Evolutionary conservation across 2,113 vertebrate genomes (phyloP).

Genomic region (Salvelinus namaycush): DNA sequence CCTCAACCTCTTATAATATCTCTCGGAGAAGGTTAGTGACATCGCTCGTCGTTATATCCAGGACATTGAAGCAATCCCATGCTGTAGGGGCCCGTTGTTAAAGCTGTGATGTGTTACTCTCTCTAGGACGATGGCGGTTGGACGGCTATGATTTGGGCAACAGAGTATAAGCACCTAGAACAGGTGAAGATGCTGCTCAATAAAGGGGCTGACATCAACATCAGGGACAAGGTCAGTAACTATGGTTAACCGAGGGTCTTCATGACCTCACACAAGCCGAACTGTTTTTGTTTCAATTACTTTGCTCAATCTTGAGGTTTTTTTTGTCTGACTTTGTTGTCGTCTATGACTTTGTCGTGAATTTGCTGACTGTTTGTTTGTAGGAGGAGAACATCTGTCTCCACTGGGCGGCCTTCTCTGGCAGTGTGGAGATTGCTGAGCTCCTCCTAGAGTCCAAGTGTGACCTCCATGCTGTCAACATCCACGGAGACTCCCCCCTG

Average conservation of each 20-base stretch:
- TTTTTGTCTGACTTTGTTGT: background rate
- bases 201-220: slow-evolving; percentile 90
- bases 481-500: slow-evolving; percentile 94
- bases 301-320: background rate
- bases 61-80: background rate
- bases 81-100: background rate
- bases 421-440: slow-evolving; percentile 92
- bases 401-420: slow-evolving; percentile 98
- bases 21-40: no score
- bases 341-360: background rate
- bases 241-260: background rate
- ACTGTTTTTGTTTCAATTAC: no score
- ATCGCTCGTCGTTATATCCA: no score
- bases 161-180: slow-evolving; percentile 93
- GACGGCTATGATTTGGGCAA: slow-evolving; percentile 99
- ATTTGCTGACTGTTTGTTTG: background rate
- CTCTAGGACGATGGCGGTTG: slow-evolving; percentile 93
- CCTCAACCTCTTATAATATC: no score
- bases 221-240: slow-evolving; percentile 92
- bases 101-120: slow-evolving; percentile 4
- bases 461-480: slow-evolving; percentile 87
- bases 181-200: slow-evolving; percentile 91
- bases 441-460: slow-evolving; percentile 87
- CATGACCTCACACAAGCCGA: no score
- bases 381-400: slow-evolving; percentile 98